phyloP scores from a whole-genome alignment of 2,888 invertebrate species.

The Calliopum simillimum region DNA sequence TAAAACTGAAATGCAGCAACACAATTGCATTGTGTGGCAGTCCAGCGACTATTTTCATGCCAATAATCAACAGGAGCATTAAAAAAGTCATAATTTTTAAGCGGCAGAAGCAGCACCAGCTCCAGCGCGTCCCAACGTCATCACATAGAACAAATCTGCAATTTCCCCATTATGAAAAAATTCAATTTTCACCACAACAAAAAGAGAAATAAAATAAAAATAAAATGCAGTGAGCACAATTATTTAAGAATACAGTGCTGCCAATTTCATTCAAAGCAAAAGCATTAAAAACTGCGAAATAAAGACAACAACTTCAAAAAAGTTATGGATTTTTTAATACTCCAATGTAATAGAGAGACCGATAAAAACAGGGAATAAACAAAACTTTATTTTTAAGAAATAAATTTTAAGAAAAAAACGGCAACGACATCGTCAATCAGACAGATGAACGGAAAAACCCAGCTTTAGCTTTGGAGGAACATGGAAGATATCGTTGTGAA shows the following conservation, averaged over 20 bases:
- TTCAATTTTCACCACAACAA: constrained; percentile 15
- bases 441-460: constrained; percentile 8
- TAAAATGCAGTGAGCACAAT: neutral
- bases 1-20: neutral
- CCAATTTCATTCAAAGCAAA: constrained; percentile 5
- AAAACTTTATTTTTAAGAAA: constrained; percentile 1
- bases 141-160: constrained; percentile 31
- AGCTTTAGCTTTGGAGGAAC: neutral
- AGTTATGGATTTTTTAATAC: too few relatives aligned
- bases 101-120: too few relatives aligned
- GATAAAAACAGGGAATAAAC: too few relatives aligned
- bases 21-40: neutral
- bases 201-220: neutral
- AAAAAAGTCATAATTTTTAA: constrained; percentile 18
- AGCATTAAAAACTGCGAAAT: neutral
- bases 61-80: constrained; percentile 20
- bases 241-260: constrained; percentile 11
- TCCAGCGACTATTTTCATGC: neutral
- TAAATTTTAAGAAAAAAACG: neutral
- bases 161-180: constrained; percentile 31
- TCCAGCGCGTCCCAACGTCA: neutral
- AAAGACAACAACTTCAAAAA: neutral
- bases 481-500: neutral
- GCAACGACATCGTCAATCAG: constrained; percentile 4
- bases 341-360: too few relatives aligned